Evolutionary conservation across 53 echinoderm and acorn worm genomes (phyloP).

Genomic region (Astropecten irregularis): DNA sequence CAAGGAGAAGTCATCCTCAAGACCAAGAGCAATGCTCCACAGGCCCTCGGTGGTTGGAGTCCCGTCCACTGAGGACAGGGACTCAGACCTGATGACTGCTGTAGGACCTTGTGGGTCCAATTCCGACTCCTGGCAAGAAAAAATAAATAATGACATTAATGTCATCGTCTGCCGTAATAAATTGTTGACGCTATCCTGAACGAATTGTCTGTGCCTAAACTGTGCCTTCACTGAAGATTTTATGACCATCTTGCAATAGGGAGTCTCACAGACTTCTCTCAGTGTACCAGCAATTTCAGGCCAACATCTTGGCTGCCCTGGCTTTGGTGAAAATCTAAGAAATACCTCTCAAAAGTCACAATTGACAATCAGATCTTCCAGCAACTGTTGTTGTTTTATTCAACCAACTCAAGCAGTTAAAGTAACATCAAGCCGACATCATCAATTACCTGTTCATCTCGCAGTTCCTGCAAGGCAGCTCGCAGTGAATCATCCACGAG

Average conservation of each 20-base stretch:
- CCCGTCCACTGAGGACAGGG: not conserved
- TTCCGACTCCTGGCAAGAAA: not conserved
- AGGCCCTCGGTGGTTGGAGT: constrained; percentile 17
- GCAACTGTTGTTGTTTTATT: too few relatives aligned
- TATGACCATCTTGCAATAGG: too few relatives aligned
- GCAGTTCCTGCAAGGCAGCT: constrained; percentile 17
- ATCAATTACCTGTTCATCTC: not conserved
- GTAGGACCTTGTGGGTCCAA: not conserved
- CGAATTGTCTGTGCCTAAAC: not conserved
- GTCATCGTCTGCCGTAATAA: not conserved
- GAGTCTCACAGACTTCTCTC: too few relatives aligned
- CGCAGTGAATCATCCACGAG: not conserved
- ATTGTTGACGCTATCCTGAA: not conserved
- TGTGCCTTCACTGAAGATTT: too few relatives aligned
- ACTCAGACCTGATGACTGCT: not conserved
- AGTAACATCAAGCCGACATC: too few relatives aligned
- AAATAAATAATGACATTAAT: not conserved
- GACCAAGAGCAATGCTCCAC: constrained; percentile 40
- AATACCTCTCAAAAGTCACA: too few relatives aligned
- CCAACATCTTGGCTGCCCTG: too few relatives aligned
- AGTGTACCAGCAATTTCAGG: too few relatives aligned
- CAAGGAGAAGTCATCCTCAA: not conserved
- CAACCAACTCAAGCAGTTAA: too few relatives aligned
- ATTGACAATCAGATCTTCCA: too few relatives aligned
- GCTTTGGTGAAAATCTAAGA: too few relatives aligned